These are phyloP conservation scores for Onthophagus taurus DNA, from an alignment of 1,140 invertebrate genomes.

Conservation along the genomic window DNA sequence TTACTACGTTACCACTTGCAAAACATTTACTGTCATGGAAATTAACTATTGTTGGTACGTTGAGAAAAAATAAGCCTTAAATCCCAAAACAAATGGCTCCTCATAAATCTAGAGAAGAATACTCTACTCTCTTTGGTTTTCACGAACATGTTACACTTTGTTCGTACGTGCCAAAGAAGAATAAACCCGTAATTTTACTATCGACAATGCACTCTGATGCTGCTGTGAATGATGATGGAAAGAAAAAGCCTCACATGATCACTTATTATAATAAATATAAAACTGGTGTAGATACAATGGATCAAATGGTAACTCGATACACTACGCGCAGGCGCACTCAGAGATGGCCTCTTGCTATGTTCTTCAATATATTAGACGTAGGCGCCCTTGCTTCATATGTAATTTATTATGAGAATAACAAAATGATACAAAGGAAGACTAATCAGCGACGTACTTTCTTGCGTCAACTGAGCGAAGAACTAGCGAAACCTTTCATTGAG, in stretches of 20 bases:
- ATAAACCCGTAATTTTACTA: too few species aligned
- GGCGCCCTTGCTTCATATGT: slow-evolving; percentile 10
- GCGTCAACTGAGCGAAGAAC: slow-evolving; percentile 14
- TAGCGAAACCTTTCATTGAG: slow-evolving; percentile 12
- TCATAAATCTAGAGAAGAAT: too few species aligned
- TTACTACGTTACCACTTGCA: too few species aligned
- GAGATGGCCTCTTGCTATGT: slow-evolving; percentile 44
- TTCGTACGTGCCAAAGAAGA: too few species aligned
- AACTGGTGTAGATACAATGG: slow-evolving; percentile 15
- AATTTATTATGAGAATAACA: slow-evolving; percentile 14
- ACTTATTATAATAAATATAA: slow-evolving; percentile 12
- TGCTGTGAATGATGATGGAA: not conserved
- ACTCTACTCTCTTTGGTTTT: too few species aligned
- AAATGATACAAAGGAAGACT: slow-evolving; percentile 13
- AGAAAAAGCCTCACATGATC: slow-evolving; percentile 8
- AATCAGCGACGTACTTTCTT: slow-evolving; percentile 13
- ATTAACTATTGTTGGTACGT: too few species aligned
- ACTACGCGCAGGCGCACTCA: slow-evolving; percentile 36
- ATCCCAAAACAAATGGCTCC: too few species aligned
- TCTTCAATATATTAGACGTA: slow-evolving; percentile 43
- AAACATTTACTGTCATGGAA: too few species aligned
- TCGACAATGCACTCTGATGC: too few species aligned
- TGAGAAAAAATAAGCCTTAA: not conserved
- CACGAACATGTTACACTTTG: too few species aligned
- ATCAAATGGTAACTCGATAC: slow-evolving; percentile 6